Evolutionary conservation across 2,888 invertebrate species (phyloP), one percentile per base, ranked within the genome.

Genomic region (Pachymerium ferrugineum): DNA sequence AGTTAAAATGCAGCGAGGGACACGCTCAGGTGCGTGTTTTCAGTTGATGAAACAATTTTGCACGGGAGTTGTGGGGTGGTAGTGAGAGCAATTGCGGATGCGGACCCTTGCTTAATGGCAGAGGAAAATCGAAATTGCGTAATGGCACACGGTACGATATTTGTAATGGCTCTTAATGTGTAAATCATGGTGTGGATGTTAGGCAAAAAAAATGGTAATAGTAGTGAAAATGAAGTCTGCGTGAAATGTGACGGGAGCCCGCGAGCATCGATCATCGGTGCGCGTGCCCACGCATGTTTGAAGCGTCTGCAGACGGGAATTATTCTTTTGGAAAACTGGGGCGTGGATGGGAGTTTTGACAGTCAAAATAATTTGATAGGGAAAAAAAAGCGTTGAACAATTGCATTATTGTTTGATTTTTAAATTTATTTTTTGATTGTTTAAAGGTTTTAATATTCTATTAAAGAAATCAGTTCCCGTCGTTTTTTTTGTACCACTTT

Each of bases 281-380:
- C 47, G 47, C 47, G 47, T 54, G 47, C 47, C 47, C 47, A 22
- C 47, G 47, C 47, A 54, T 54, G 22, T 54, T 54, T 54, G 47
- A 54, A 19, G 47, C 47, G 10, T 54, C 47, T 54, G 19, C 22
- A 54, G 47, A 19, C 19, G 22, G 22, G 22, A 54, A 54, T 54
- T 54, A 16, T 54, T 54, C 47, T 12, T 54, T 54, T 10, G 38
- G 14, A 10, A 54, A 1, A 16, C 16, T 6, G 47, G 12, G 16
- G 47, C 1, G 1, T n/a, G 47, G 16, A 14, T 8, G 47, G 47
- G 12, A 1, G 6, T 14, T 47, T n/a, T 38, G 38, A 38, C 16
- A 16, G 16, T 16, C 38, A n/a, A n/a, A n/a, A n/a, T n/a, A n/a
- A n/a, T n/a, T n/a, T n/a, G n/a, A n/a, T n/a, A n/a, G n/a, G n/a